These are phyloP conservation scores for Lordiphosa clarofinis DNA, from an alignment of 1,140 invertebrate species.

Conservation along the genomic window DNA sequence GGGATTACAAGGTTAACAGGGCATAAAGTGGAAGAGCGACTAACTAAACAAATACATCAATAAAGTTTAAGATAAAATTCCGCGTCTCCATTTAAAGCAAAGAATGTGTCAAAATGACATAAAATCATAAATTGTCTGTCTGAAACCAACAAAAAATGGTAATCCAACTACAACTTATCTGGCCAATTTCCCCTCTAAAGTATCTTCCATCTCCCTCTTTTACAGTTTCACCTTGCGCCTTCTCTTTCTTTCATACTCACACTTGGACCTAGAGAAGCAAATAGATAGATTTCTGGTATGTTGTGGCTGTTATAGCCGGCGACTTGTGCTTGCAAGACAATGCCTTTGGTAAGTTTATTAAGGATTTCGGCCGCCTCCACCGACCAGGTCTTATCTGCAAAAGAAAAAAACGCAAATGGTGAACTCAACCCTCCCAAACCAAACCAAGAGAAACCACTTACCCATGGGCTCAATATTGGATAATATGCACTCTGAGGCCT, in stretches of 20 bases:
- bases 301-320: slow-evolving; percentile 89
- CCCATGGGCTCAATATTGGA: slow-evolving; percentile 91
- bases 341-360: slow-evolving; percentile 87
- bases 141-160: too few relatives aligned
- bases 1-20: too few relatives aligned
- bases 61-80: too few relatives aligned
- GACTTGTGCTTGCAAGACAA: slow-evolving; percentile 92
- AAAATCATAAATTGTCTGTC: too few relatives aligned
- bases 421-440: too few relatives aligned
- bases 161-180: too few relatives aligned
- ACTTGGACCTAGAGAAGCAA: slow-evolving; percentile 85
- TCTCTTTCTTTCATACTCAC: slow-evolving; percentile 81
- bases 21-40: too few relatives aligned
- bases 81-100: too few relatives aligned
- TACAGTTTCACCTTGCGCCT: neutral
- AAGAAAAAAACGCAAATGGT: too few relatives aligned
- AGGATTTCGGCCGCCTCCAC: slow-evolving; percentile 88
- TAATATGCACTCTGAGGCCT: slow-evolving; percentile 95
- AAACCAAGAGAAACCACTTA: slow-evolving; percentile 79
- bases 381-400: slow-evolving; percentile 84
- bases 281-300: slow-evolving; percentile 89
- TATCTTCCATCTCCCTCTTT: slow-evolving; percentile 2
- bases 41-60: too few relatives aligned
- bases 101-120: too few relatives aligned
- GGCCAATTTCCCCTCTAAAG: too few relatives aligned